Evolutionary conservation across 2,113 vertebrate species (phyloP).

Genomic region (Hirundichthys speculiger): DNA sequence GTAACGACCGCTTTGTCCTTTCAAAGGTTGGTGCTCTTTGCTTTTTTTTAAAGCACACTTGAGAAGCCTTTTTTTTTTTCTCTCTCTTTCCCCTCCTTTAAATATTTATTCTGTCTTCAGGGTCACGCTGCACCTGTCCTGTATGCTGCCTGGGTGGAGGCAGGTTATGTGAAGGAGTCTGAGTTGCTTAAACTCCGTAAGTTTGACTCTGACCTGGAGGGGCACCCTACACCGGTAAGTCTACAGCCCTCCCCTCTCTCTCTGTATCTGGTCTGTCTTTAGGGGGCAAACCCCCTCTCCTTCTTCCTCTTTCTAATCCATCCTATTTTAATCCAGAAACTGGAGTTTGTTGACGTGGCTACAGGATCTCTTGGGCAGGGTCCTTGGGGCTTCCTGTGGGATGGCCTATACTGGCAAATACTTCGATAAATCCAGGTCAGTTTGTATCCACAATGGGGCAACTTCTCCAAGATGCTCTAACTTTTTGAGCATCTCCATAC

Average conservation of each 20-base stretch:
- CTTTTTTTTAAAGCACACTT: background rate
- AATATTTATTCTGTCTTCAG: constrained; percentile 39
- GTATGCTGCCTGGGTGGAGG: constrained; percentile 84
- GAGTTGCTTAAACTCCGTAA: constrained; percentile 84
- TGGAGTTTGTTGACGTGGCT: constrained; percentile 86
- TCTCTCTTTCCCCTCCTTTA: too few relatives aligned
- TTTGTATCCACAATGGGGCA: background rate
- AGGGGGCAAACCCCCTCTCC: too few relatives aligned
- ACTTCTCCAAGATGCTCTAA: too few relatives aligned
- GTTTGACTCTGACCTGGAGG: constrained; percentile 82
- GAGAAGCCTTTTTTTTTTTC: too few relatives aligned
- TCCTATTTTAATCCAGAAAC: constrained; percentile 73
- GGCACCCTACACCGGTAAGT: constrained; percentile 87
- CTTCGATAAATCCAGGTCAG: constrained; percentile 87
- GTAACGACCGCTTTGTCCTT: constrained; percentile 87
- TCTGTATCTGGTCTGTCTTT: background rate
- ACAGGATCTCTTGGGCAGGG: constrained; percentile 88
- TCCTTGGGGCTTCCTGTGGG: constrained; percentile 85
- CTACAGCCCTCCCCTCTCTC: rapidly evolving
- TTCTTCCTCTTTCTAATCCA: background rate
- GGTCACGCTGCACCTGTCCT: constrained; percentile 86
- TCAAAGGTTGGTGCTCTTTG: constrained; percentile 79
- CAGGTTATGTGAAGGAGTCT: constrained; percentile 78
- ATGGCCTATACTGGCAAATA: constrained; percentile 91
- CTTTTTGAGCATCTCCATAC: too few relatives aligned